Percentiles rank a stretch among this genome's conserved stretches.
Evolutionary conservation across 1,140 invertebrate species (phyloP).

Genomic region (Calephelis virginiensis): DNA sequence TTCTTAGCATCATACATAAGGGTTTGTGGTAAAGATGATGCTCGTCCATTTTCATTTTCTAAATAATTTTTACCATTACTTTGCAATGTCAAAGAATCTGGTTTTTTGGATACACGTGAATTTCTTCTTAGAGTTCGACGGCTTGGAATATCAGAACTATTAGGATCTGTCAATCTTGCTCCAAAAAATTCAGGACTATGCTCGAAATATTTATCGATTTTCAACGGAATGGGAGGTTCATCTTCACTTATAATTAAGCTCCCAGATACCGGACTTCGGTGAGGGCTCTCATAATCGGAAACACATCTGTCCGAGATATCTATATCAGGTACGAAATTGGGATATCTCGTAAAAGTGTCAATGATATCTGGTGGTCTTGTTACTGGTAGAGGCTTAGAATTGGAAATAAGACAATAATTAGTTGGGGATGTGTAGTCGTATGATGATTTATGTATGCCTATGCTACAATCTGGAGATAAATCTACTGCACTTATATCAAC

Average conservation of each 20-base stretch:
- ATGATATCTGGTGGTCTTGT: constrained; percentile 64
- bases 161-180: constrained; percentile 65
- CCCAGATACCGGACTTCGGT: constrained; percentile 62
- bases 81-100: constrained; percentile 66
- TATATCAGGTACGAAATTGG: constrained; percentile 72
- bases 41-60: constrained; percentile 53
- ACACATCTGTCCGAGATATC: constrained; percentile 69
- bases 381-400: constrained; percentile 31
- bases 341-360: constrained; percentile 68
- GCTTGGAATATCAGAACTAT: constrained; percentile 65
- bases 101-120: constrained; percentile 60
- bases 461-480: constrained; percentile 20
- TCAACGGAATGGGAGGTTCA: constrained; percentile 73
- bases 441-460: constrained; percentile 26
- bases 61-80: constrained; percentile 50
- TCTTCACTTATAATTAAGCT: constrained; percentile 75
- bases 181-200: constrained; percentile 78
- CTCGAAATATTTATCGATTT: constrained; percentile 78
- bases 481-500: constrained; percentile 52
- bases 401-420: constrained; percentile 43
- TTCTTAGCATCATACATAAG: constrained; percentile 53
- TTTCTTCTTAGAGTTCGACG: constrained; percentile 58
- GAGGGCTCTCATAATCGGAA: constrained; percentile 66
- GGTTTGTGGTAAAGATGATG: constrained; percentile 68
- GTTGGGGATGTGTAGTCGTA: constrained; percentile 39